A percentile compares a stretch with the other conserved stretches of the same genome.
phyloP scores from a whole-genome alignment of 1,140 invertebrate species.

The Mactra quadrangularis region DNA sequence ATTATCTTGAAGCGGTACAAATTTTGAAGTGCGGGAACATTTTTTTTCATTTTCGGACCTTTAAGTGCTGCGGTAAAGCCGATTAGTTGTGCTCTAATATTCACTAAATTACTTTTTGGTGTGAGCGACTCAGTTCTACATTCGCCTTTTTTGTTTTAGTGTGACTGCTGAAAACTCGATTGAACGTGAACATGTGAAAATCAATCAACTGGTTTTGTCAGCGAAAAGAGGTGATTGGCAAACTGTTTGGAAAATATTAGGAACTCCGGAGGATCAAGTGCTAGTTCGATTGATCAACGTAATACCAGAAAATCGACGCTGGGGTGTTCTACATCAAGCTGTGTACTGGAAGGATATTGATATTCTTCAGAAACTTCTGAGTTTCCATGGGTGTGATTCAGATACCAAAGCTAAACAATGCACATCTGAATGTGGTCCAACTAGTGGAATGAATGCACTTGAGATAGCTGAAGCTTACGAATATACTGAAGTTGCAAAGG shows the following conservation, averaged over 20 bases:
- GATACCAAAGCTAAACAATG: conserved; percentile 19
- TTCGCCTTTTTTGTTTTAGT: neutral
- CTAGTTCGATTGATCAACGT: conserved; percentile 12
- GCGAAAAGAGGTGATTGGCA: conserved; percentile 19
- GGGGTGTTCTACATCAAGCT: conserved; percentile 52
- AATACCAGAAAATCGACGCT: conserved; percentile 50
- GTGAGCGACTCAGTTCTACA: too few species aligned
- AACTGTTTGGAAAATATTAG: conserved; percentile 26
- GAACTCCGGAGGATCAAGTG: neutral
- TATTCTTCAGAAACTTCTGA: conserved; percentile 2
- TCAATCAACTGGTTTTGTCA: neutral
- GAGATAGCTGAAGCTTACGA: conserved; percentile 15
- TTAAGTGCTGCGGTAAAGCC: neutral
- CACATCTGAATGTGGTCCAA: conserved; percentile 36
- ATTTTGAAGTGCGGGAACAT: neutral
- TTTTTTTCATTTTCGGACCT: neutral
- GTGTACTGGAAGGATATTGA: conserved; percentile 14
- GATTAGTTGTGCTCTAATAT: neutral
- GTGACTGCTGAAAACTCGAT: conserved; percentile 6
- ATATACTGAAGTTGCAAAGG: neutral
- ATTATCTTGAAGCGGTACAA: too few species aligned
- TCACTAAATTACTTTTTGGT: neutral
- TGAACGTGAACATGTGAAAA: neutral
- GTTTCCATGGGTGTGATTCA: conserved; percentile 12
- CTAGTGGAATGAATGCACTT: conserved; percentile 5